Percentiles rank a stretch among this genome's conserved stretches.
Evolutionary conservation across 2,797 vertebrate species (phyloP).

Genomic region (Taenioides sp.): DNA sequence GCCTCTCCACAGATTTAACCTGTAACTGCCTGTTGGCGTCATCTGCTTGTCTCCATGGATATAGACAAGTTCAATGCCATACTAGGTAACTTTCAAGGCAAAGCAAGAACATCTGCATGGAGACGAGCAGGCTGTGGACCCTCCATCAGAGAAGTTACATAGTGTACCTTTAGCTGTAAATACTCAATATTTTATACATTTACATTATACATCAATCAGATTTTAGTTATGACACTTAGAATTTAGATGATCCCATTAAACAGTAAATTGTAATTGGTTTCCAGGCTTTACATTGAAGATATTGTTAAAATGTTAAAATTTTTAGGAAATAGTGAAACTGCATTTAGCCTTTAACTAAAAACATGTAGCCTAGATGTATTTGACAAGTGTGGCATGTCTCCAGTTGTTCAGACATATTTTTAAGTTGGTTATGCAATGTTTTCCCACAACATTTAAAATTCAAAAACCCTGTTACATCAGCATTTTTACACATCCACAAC

Average conservation of each 20-base stretch:
- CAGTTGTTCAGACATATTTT: not conserved
- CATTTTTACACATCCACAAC: conserved; percentile 13
- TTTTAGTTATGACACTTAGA: not conserved
- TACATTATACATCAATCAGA: too few species aligned
- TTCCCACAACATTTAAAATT: not conserved
- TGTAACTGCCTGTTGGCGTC: too few species aligned
- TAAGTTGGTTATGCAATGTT: not conserved
- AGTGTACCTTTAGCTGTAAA: too few species aligned
- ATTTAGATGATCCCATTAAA: not conserved
- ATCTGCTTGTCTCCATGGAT: too few species aligned
- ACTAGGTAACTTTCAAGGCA: too few species aligned
- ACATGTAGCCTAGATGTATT: not conserved
- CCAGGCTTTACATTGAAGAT: too few species aligned
- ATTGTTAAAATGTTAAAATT: not conserved
- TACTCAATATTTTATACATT: too few species aligned
- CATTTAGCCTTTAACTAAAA: not conserved
- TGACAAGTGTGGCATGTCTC: not conserved
- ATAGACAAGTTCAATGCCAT: too few species aligned
- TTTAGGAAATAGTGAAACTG: not conserved
- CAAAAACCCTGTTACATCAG: not conserved
- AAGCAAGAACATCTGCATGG: too few species aligned
- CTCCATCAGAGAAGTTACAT: too few species aligned
- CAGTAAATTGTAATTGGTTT: not conserved
- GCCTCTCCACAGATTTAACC: too few species aligned
- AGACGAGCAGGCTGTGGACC: too few species aligned